Percentiles rank a stretch among this genome's conserved stretches.
phyloP scores from a whole-genome alignment of 2,888 invertebrate species.

The Dryomyza anilis region DNA sequence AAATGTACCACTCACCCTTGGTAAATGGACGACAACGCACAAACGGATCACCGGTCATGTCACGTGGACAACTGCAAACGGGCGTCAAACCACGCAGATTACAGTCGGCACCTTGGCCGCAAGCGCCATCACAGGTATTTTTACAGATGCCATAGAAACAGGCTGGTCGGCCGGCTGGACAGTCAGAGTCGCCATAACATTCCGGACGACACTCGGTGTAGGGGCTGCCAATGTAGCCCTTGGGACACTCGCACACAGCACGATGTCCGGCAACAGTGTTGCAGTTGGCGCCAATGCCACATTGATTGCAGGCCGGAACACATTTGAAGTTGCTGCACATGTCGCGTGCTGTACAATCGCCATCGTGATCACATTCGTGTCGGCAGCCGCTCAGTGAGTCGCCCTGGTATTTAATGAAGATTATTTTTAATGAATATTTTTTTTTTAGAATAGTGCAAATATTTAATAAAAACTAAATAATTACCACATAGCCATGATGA shows the following conservation, averaged over 20 bases:
- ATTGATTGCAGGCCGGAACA: slow-evolving; percentile 75
- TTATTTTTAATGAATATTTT: too few species aligned
- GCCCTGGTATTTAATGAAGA: slow-evolving; percentile 62
- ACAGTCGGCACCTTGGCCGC: slow-evolving; percentile 81
- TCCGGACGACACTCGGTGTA: slow-evolving; percentile 78
- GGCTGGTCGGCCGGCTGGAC: slow-evolving; percentile 76
- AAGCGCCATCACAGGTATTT: slow-evolving; percentile 82
- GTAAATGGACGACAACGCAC: slow-evolving; percentile 80
- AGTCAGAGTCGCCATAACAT: slow-evolving; percentile 79
- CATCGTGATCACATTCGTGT: slow-evolving; percentile 81
- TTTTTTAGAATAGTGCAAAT: too few species aligned
- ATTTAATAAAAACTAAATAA: too few species aligned
- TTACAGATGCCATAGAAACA: slow-evolving; percentile 82
- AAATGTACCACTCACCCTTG: slow-evolving; percentile 64
- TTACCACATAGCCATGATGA: slow-evolving; percentile 70
- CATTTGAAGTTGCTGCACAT: slow-evolving; percentile 77
- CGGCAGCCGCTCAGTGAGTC: slow-evolving; percentile 78
- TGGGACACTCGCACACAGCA: slow-evolving; percentile 79
- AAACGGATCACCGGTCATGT: slow-evolving; percentile 89
- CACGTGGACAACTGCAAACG: slow-evolving; percentile 83
- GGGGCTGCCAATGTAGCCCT: slow-evolving; percentile 81
- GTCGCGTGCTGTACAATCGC: slow-evolving; percentile 73
- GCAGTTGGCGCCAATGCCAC: slow-evolving; percentile 80
- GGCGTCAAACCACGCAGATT: slow-evolving; percentile 75
- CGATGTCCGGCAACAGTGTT: slow-evolving; percentile 75